Evolutionary conservation across 2,113 vertebrate species (phyloP).

Genomic region (Etheostoma cragini): DNA sequence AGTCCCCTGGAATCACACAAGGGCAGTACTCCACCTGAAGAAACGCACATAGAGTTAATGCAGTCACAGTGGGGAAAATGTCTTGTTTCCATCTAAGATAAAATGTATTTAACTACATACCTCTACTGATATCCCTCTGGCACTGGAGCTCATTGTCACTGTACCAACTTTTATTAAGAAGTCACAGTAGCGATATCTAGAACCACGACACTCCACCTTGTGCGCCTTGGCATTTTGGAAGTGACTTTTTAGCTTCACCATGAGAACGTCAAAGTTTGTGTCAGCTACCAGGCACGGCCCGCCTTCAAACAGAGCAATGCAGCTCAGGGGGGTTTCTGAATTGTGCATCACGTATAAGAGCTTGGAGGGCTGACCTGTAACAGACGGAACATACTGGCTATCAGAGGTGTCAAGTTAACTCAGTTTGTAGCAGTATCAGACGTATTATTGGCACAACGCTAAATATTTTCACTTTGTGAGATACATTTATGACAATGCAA

Average conservation of each 20-base stretch:
- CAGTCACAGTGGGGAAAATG: background rate
- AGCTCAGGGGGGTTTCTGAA: constrained; percentile 95
- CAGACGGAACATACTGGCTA: background rate
- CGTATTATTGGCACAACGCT: background rate
- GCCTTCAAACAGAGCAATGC: constrained; percentile 93
- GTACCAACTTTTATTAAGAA: constrained; percentile 97
- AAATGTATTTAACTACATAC: constrained; percentile 69
- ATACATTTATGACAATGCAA: background rate
- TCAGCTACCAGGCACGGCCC: constrained; percentile 95
- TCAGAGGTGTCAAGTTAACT: background rate
- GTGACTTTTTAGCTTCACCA: constrained; percentile 97
- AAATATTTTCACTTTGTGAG: background rate
- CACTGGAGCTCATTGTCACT: constrained; percentile 95
- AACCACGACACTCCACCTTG: constrained; percentile 96
- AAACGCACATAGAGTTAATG: constrained; percentile 29
- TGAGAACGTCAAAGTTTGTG: constrained; percentile 95
- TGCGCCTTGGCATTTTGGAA: constrained; percentile 98
- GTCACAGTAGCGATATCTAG: constrained; percentile 95
- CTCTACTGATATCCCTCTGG: constrained; percentile 96
- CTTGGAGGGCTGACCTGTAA: constrained; percentile 92
- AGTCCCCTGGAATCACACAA: constrained; percentile 95
- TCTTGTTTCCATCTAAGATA: background rate
- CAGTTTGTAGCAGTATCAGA: background rate
- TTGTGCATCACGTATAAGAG: constrained; percentile 98
- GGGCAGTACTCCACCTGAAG: constrained; percentile 95